Percentiles rank a stretch among this genome's conserved stretches.
phyloP scores from a whole-genome alignment of 2,113 vertebrate genomes.

The Thermophis baileyi region DNA sequence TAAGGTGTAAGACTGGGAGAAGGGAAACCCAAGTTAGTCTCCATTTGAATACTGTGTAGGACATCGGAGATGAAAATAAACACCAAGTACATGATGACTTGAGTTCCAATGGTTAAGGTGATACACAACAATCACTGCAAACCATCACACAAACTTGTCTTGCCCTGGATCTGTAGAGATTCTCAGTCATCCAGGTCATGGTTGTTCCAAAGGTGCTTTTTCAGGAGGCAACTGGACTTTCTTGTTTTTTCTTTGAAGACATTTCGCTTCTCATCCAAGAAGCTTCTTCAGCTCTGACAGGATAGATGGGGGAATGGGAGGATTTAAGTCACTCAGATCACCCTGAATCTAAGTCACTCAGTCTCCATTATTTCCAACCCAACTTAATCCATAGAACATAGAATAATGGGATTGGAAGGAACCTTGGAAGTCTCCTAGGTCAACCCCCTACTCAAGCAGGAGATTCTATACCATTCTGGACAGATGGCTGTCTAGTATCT shows the following conservation, averaged over 20 bases:
- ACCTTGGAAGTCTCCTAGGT: neutral
- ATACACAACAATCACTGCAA: neutral
- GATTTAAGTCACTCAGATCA: too few relatives aligned
- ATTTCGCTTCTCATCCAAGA: too few relatives aligned
- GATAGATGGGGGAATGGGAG: too few relatives aligned
- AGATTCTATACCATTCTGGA: neutral
- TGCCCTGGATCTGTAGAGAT: neutral
- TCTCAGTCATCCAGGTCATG: too few relatives aligned
- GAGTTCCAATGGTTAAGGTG: neutral
- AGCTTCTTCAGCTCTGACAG: too few relatives aligned
- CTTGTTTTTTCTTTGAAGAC: too few relatives aligned
- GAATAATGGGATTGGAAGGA: neutral
- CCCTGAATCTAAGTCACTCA: neutral
- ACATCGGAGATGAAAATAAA: neutral
- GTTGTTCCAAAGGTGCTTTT: too few relatives aligned
- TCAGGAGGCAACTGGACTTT: too few relatives aligned
- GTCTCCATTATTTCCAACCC: neutral
- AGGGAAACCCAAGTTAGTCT: neutral
- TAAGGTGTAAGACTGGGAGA: neutral
- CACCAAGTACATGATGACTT: neutral
- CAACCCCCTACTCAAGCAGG: neutral
- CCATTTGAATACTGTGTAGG: neutral
- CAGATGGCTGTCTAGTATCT: neutral
- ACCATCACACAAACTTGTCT: neutral
- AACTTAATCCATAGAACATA: neutral